Percentiles rank a stretch among this genome's conserved stretches.
Conservation (phyloP, 2,888 invertebrate genomes). For the Hyalella azteca region DNA sequence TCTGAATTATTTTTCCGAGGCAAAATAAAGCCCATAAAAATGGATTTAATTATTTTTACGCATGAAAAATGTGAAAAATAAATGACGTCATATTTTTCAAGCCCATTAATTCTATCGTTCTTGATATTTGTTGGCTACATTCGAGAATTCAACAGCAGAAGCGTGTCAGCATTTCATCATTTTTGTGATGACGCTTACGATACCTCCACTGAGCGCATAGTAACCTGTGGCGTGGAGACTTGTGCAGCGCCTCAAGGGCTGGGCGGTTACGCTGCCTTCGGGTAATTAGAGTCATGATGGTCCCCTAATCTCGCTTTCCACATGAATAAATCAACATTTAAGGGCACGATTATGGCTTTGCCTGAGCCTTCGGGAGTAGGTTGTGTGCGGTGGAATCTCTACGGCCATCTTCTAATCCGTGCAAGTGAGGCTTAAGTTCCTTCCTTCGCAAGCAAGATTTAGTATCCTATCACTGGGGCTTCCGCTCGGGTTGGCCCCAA, state of each 20-base stretch:
- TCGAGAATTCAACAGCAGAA: too few relatives aligned
- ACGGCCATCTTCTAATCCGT: conserved; percentile 12
- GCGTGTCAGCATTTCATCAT: too few relatives aligned
- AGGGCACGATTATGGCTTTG: background rate
- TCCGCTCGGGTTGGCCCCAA: conserved; percentile 1
- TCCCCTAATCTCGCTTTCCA: conserved; percentile 7
- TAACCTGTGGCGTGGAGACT: background rate
- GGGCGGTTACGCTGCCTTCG: background rate
- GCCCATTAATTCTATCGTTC: too few relatives aligned
- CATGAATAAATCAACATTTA: background rate
- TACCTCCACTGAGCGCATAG: too few relatives aligned
- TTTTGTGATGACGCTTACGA: too few relatives aligned
- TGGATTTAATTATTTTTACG: too few relatives aligned
- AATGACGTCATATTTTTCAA: too few relatives aligned
- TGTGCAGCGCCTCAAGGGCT: background rate
- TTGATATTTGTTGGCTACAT: too few relatives aligned
- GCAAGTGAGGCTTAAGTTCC: conserved; percentile 23
- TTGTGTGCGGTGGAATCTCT: background rate
- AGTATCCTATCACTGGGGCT: conserved; percentile 15
- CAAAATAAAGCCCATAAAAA: too few relatives aligned
- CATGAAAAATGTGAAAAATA: too few relatives aligned
- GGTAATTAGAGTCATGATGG: background rate
- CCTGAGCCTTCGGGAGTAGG: background rate
- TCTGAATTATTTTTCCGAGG: too few relatives aligned
- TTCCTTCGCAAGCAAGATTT: conserved; percentile 2